Evolutionary conservation across 2,113 vertebrate species (phyloP).

Genomic region (Ceyx melanurus): DNA sequence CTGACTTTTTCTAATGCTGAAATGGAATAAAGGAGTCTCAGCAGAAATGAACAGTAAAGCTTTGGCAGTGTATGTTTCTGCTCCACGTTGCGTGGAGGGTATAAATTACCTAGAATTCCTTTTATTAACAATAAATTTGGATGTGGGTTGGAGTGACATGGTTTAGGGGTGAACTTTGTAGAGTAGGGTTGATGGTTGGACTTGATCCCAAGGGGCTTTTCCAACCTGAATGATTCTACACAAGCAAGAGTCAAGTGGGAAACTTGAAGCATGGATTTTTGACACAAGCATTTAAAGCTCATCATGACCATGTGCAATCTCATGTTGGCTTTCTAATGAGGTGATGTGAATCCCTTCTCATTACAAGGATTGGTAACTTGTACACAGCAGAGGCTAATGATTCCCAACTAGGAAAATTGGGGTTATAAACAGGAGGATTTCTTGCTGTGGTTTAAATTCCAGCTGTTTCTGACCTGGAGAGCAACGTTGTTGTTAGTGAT

Average conservation of each 20-base stretch:
- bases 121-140: neutral
- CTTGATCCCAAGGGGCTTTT: too few relatives aligned
- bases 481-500: neutral
- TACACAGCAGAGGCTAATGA: neutral
- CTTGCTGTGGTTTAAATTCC: neutral
- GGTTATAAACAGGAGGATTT: neutral
- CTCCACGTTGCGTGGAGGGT: neutral
- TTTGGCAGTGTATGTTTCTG: neutral
- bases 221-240: neutral
- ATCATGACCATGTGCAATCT: neutral
- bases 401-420: neutral
- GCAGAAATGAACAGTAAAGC: neutral
- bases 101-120: neutral
- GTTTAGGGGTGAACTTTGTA: too few relatives aligned
- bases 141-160: too few relatives aligned
- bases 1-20: neutral
- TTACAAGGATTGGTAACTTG: neutral
- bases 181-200: too few relatives aligned
- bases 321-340: neutral
- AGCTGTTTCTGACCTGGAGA: neutral
- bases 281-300: neutral
- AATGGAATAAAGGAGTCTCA: neutral
- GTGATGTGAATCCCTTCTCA: neutral
- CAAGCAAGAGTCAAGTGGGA: neutral
- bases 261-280: neutral